Evolutionary conservation across 2,888 invertebrate genomes (phyloP).

Genomic region (Terebella lapidaria): DNA sequence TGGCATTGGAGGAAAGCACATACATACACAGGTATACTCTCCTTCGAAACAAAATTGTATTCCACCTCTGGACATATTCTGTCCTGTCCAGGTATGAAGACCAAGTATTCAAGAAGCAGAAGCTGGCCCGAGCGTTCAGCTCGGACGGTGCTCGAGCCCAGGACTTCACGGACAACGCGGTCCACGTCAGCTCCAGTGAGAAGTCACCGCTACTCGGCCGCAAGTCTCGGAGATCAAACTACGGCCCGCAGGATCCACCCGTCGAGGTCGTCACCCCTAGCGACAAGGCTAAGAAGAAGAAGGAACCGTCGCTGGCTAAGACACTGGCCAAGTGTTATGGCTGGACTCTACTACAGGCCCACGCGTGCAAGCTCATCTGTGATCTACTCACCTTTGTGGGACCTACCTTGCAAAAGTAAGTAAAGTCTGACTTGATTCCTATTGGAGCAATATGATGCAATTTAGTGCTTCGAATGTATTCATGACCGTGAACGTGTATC

Average conservation of each 20-base stretch:
- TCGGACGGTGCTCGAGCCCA: neutral
- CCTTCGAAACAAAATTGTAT: too few species aligned
- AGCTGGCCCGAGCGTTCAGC: neutral
- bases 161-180: neutral
- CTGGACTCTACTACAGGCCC: slow-evolving; percentile 29
- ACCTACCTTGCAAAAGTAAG: slow-evolving; percentile 28
- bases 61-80: too few species aligned
- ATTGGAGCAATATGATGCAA: too few species aligned
- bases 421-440: neutral
- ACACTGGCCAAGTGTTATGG: slow-evolving; percentile 36
- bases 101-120: neutral
- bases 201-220: slow-evolving; percentile 4
- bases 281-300: neutral
- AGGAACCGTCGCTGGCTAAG: slow-evolving; percentile 26
- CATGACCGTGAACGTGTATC: too few species aligned
- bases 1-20: too few species aligned
- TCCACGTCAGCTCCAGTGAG: neutral
- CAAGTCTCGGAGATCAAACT: too few species aligned
- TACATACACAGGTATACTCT: too few species aligned
- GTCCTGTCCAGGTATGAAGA: too few species aligned
- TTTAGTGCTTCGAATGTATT: too few species aligned
- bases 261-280: neutral
- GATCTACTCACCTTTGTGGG: slow-evolving; percentile 27
- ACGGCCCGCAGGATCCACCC: too few species aligned
- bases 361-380: slow-evolving; percentile 27